phyloP scores from a whole-genome alignment of 1,140 invertebrate genomes.

The Brachionus plicatilis region DNA sequence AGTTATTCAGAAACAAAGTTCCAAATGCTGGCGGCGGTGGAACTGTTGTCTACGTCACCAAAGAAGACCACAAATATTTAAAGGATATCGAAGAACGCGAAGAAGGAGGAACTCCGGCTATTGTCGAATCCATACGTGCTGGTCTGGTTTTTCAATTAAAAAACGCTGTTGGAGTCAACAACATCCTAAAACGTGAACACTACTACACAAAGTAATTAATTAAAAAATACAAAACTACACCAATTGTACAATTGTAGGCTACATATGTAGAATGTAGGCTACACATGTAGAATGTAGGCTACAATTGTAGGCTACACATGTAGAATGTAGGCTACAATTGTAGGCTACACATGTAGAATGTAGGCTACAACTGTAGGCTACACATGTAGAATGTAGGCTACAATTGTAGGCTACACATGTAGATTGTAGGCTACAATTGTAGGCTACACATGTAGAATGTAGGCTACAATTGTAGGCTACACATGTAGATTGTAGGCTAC shows the following conservation, averaged over 20 bases:
- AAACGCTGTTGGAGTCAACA: constrained; percentile 65
- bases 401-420: background rate
- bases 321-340: background rate
- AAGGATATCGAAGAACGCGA: constrained; percentile 67
- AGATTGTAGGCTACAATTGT: background rate
- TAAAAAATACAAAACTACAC: background rate
- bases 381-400: background rate
- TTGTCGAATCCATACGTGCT: constrained; percentile 74
- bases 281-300: background rate
- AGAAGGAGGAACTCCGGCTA: constrained; percentile 75
- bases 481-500: background rate
- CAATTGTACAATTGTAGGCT: background rate
- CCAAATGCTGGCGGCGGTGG: constrained; percentile 62
- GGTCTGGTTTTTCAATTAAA: constrained; percentile 80
- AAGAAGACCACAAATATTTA: constrained; percentile 59
- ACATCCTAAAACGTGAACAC: constrained; percentile 69
- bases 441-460: background rate
- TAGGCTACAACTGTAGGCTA: background rate
- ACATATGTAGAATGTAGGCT: background rate
- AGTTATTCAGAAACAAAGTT: constrained; percentile 60
- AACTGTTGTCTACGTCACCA: constrained; percentile 63
- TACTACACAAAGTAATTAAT: background rate
- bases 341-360: background rate
- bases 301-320: background rate
- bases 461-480: background rate